These are phyloP conservation scores for Leptopilina boulardi DNA, from an alignment of 1,140 invertebrate species.

Conservation along the genomic window DNA sequence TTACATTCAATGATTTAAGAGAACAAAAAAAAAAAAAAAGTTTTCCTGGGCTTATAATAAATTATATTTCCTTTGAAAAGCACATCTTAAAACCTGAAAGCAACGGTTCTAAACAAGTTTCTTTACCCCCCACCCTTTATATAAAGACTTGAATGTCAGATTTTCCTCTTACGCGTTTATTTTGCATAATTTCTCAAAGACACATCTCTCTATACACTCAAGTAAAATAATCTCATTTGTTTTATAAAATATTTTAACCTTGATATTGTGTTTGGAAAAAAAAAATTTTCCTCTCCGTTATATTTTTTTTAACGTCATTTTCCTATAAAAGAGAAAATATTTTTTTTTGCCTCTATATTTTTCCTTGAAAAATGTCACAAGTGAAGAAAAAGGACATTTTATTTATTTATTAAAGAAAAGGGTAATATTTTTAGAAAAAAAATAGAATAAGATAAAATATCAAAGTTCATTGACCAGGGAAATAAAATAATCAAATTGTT, in stretches of 20 bases:
- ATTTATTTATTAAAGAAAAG: background rate
- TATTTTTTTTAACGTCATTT: too few relatives aligned
- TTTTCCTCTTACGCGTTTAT: background rate
- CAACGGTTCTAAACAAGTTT: conserved; percentile 2
- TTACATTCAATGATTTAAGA: background rate
- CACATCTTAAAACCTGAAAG: conserved; percentile 1
- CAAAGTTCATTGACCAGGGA: too few relatives aligned
- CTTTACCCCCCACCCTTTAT: background rate
- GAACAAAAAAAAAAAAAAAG: background rate
- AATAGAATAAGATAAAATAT: background rate
- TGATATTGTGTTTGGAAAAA: background rate
- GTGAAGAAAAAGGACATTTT: too few relatives aligned
- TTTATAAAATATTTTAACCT: conserved; percentile 3
- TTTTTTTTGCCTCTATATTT: background rate
- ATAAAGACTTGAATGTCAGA: background rate
- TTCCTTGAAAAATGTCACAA: background rate
- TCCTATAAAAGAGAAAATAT: background rate
- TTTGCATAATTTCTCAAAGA: background rate
- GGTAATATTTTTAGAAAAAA: background rate
- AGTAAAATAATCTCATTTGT: conserved; percentile 11
- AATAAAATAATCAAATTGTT: background rate
- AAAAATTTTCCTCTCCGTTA: too few relatives aligned
- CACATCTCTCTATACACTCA: background rate
- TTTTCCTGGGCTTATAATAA: background rate
- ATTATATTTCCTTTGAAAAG: background rate